Conservation (phyloP, 2,113 vertebrate species). For the Nestor notabilis region DNA sequence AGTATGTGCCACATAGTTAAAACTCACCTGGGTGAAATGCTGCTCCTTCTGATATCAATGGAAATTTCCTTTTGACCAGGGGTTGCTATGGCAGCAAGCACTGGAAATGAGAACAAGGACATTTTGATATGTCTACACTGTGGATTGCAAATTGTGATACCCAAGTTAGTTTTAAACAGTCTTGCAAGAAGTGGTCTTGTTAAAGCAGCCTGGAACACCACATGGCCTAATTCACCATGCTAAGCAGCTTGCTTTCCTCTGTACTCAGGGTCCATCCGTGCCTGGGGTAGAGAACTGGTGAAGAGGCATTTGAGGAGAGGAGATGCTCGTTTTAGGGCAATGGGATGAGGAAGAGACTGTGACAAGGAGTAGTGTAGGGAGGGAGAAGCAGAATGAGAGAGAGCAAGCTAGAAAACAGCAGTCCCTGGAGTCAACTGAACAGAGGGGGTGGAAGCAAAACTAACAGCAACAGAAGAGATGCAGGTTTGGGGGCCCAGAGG, state of each 20-base stretch:
- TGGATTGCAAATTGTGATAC: conserved; percentile 71
- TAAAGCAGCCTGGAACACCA: conserved; percentile 36
- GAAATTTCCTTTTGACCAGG: conserved; percentile 71
- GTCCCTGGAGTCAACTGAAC: background rate
- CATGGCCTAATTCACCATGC: conserved; percentile 22
- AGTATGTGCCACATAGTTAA: conserved; percentile 62
- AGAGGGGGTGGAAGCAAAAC: background rate
- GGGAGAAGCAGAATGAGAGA: background rate
- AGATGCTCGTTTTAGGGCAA: background rate
- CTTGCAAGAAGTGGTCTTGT: conserved; percentile 60
- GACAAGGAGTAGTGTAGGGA: background rate
- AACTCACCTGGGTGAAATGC: conserved; percentile 70
- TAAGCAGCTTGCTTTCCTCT: background rate
- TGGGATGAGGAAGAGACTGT: background rate
- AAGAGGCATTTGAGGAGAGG: background rate
- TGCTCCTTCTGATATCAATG: conserved; percentile 74
- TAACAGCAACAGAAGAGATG: background rate
- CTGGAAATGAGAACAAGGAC: conserved; percentile 71
- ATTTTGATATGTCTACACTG: conserved; percentile 72
- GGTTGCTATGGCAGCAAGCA: conserved; percentile 70
- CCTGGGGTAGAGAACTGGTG: background rate
- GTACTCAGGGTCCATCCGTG: background rate
- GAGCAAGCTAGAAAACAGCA: background rate
- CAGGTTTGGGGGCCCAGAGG: background rate
- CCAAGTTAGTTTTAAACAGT: conserved; percentile 66